phyloP scores from a whole-genome alignment of 2,113 vertebrate genomes.

The Craseonycteris thonglongyai region DNA sequence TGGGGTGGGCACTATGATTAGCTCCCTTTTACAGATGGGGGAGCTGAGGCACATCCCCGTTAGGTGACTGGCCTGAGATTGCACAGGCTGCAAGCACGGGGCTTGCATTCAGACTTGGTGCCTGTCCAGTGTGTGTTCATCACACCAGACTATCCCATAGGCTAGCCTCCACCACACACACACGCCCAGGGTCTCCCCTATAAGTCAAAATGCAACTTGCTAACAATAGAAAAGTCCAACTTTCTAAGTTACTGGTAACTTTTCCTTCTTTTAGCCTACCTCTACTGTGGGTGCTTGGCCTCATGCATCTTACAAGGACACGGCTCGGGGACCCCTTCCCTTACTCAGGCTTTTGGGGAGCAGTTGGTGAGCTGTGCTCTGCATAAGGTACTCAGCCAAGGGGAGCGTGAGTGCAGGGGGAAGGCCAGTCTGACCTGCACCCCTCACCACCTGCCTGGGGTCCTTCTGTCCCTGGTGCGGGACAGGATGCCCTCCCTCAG shows the following conservation, averaged over 20 bases:
- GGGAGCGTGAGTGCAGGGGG: neutral
- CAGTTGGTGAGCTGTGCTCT: neutral
- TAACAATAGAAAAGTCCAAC: neutral
- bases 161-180: neutral
- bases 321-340: neutral
- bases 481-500: neutral
- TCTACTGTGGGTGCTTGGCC: neutral
- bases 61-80: neutral
- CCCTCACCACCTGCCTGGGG: neutral
- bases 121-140: neutral
- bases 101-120: neutral
- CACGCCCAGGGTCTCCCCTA: neutral
- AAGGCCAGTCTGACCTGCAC: neutral
- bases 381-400: accelerated
- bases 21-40: neutral
- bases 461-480: neutral
- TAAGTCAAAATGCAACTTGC: neutral
- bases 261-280: neutral
- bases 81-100: neutral
- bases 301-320: neutral
- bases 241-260: neutral
- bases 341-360: accelerated
- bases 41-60: neutral
- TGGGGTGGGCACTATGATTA: accelerated
- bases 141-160: neutral